phyloP scores from a whole-genome alignment of 1,140 invertebrate species.

The Drosophila eugracilis region DNA sequence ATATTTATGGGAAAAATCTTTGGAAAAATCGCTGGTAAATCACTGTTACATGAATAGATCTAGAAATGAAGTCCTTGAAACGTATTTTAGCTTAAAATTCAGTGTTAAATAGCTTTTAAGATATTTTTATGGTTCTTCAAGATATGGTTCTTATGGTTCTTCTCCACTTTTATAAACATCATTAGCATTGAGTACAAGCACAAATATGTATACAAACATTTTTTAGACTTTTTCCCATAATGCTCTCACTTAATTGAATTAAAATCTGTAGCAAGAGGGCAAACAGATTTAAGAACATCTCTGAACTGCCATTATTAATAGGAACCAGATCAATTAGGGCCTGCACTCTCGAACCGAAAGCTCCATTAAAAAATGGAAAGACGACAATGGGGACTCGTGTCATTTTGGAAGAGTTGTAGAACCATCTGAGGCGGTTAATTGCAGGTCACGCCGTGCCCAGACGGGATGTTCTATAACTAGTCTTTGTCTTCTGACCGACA shows the following conservation, averaged over 20 bases:
- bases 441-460: conserved; percentile 36
- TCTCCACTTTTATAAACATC: no score
- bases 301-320: conserved; percentile 21
- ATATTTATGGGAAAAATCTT: conserved; percentile 31
- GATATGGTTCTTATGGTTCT: no score
- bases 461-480: conserved; percentile 40
- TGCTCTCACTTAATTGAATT: background rate
- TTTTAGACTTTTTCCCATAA: background rate
- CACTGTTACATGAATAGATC: background rate
- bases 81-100: no score
- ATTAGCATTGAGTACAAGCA: background rate
- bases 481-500: conserved; percentile 20
- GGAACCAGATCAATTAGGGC: conserved; percentile 18
- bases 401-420: conserved; percentile 35
- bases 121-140: no score
- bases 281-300: background rate
- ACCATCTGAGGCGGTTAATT: conserved; percentile 49
- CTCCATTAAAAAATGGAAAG: conserved; percentile 11
- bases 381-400: conserved; percentile 55
- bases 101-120: background rate
- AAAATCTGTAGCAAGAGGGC: background rate
- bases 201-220: no score
- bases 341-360: conserved; percentile 1
- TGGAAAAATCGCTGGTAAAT: conserved; percentile 23
- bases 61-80: background rate